Evolutionary conservation across 1,140 invertebrate genomes (phyloP).

Genomic region (Lepidurus couesii): DNA sequence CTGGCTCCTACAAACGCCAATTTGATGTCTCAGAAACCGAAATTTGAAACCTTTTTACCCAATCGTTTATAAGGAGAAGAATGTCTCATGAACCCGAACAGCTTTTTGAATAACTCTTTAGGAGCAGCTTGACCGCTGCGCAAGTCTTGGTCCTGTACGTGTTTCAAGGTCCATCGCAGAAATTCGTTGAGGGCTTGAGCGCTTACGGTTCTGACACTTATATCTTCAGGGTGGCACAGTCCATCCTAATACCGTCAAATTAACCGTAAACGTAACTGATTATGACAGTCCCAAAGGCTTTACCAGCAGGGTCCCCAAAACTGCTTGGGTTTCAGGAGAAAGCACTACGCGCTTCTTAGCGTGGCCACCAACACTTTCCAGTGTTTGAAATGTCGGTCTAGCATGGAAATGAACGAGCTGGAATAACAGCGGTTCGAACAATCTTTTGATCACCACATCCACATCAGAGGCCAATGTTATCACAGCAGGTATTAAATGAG

Average conservation of each 20-base stretch:
- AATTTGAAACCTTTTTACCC: neutral
- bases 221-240: slow-evolving; percentile 23
- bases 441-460: slow-evolving; percentile 23
- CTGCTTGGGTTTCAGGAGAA: slow-evolving; percentile 22
- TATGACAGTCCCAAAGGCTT: no score
- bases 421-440: slow-evolving; percentile 23
- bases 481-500: slow-evolving; percentile 8
- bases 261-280: no score
- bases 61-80: slow-evolving; percentile 23
- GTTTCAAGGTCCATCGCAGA: slow-evolving; percentile 28
- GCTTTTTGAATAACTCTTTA: slow-evolving; percentile 30
- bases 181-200: slow-evolving; percentile 20
- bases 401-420: slow-evolving; percentile 30
- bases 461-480: slow-evolving; percentile 25
- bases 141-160: neutral
- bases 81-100: slow-evolving; percentile 23
- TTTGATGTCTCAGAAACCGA: no score
- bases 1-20: neutral
- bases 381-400: slow-evolving; percentile 11
- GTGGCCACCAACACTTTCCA: neutral
- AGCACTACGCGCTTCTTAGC: slow-evolving; percentile 22
- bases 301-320: neutral
- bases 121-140: slow-evolving; percentile 12
- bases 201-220: neutral
- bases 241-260: neutral